A percentile compares a stretch with the other conserved stretches of the same genome.
phyloP scores from a whole-genome alignment of 2,113 vertebrate genomes.

The Irena cyanogastra region DNA sequence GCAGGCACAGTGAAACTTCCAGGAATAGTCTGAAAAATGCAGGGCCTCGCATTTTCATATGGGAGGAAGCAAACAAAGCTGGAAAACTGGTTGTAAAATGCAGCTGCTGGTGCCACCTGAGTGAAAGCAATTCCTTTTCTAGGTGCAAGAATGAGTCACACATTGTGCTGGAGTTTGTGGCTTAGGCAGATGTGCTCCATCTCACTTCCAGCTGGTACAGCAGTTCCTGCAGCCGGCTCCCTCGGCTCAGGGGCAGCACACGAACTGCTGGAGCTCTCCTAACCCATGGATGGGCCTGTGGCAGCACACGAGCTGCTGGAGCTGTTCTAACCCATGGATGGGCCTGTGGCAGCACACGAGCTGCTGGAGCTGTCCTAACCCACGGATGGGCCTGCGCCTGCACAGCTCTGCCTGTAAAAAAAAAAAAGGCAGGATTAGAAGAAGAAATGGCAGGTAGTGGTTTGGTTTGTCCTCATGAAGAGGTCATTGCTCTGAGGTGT shows the following conservation, averaged over 20 bases:
- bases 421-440: background rate
- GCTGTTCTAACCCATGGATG: no score
- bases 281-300: background rate
- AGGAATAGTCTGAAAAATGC: background rate
- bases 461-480: background rate
- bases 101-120: background rate
- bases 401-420: background rate
- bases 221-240: background rate
- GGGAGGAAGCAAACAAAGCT: background rate
- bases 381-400: background rate
- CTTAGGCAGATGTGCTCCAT: background rate
- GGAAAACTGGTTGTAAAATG: background rate
- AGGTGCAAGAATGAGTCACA: background rate
- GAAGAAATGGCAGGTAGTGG: no score
- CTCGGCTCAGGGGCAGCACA: background rate
- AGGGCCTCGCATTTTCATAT: background rate
- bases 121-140: background rate
- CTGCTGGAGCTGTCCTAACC: background rate
- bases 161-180: background rate
- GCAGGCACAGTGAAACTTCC: background rate
- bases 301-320: no score
- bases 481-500: rapidly evolving
- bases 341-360: rapidly evolving
- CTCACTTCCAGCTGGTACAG: rapidly evolving
- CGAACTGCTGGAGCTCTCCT: background rate